Evolutionary conservation across 2,113 vertebrate species (phyloP).

Genomic region (Sapayoa aenigma): DNA sequence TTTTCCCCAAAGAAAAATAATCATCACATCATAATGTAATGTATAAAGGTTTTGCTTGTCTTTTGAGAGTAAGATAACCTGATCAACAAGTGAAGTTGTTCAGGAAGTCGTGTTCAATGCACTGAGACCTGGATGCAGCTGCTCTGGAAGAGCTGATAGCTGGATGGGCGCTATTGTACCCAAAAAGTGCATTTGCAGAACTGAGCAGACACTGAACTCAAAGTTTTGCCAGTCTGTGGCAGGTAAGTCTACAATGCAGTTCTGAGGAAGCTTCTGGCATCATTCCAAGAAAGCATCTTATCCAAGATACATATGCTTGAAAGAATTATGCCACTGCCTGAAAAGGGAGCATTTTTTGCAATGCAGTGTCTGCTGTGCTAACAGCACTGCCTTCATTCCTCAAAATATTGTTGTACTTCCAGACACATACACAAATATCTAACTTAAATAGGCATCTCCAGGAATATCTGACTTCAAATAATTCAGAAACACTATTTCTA

Average conservation of each 20-base stretch:
- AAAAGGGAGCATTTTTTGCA: background rate
- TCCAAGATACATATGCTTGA: background rate
- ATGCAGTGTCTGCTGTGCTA: background rate
- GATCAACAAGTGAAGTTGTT: background rate
- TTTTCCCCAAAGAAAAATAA: background rate
- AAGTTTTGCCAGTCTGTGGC: background rate
- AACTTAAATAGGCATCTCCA: background rate
- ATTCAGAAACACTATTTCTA: background rate
- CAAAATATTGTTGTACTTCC: background rate
- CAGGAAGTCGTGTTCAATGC: background rate
- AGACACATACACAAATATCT: background rate
- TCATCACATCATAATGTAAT: background rate
- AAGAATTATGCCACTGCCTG: background rate
- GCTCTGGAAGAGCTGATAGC: background rate
- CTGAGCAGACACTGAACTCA: background rate
- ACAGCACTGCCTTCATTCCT: background rate
- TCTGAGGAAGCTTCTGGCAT: background rate
- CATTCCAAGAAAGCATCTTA: background rate
- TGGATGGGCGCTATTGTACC: background rate
- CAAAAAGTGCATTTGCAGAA: background rate
- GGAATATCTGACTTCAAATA: background rate
- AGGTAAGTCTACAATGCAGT: background rate
- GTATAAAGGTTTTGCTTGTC: background rate
- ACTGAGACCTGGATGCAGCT: fast-evolving
- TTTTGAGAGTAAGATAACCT: background rate